Conservation (phyloP, 2,113 vertebrate genomes). For the Neodontobutis hainanensis region DNA sequence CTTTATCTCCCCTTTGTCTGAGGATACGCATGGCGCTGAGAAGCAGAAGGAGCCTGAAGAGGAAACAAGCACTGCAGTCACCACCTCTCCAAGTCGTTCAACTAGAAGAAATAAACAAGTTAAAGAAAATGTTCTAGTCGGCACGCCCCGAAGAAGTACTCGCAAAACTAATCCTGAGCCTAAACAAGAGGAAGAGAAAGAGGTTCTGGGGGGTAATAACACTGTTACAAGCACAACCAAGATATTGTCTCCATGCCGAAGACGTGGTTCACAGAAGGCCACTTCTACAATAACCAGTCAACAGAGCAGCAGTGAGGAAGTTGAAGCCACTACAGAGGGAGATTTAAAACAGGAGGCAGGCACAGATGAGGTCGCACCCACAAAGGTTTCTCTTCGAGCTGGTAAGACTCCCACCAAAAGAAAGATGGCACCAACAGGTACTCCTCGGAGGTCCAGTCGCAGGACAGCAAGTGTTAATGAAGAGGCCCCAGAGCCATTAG, state of each 20-base stretch:
- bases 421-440: conserved; percentile 37
- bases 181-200: conserved; percentile 1
- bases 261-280: conserved; percentile 47
- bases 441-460: conserved; percentile 66
- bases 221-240: conserved; percentile 37
- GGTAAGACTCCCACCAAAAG: conserved; percentile 46
- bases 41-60: conserved; percentile 40
- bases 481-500: conserved; percentile 1
- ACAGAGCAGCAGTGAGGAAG: conserved; percentile 6
- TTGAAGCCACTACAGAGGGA: conserved; percentile 35
- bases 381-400: background rate
- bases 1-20: conserved; percentile 42
- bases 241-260: conserved; percentile 72
- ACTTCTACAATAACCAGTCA: conserved; percentile 18
- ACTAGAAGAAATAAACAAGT: conserved; percentile 51
- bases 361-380: conserved; percentile 7
- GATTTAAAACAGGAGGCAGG: conserved; percentile 15
- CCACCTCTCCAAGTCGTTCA: conserved; percentile 54
- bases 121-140: conserved; percentile 24
- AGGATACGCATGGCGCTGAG: conserved; percentile 61
- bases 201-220: conserved; percentile 12
- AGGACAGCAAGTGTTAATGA: conserved; percentile 31
- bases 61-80: conserved; percentile 39
- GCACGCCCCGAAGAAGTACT: conserved; percentile 55
- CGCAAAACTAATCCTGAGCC: conserved; percentile 37